Base-by-base conservation (phyloP, 2,888 invertebrate species). In the Himalopsyche kuldschensis region DNA sequence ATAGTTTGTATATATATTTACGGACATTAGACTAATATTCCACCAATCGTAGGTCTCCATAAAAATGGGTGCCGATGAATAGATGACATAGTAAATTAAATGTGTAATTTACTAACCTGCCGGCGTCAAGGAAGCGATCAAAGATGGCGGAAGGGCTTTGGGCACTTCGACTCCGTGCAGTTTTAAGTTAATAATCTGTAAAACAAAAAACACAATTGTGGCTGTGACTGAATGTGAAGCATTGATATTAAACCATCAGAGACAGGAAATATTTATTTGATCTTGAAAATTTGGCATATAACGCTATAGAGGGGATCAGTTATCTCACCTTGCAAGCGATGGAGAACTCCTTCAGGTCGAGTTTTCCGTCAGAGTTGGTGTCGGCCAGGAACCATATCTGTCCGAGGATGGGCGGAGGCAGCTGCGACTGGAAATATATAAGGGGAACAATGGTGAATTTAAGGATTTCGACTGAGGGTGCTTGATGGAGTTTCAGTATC, bases 331-430 rank as follows among this genome's bases (percentile, higher is more conserved):
- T 98, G 93, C 99, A 99, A 78, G 99, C 99, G 87, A 99, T 97
- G 87, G 98, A 98, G 90, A 99, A 99, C 91, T 99, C 99, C 88
- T 96, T 95, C 81, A 98, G 94, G 88, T 99, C 97, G 93, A 99
- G 95, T 91, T 97, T 97, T 0, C 99, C 99, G 92, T 99, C 99
- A 20, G 97, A 95, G 90, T 99, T 97, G 76, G 98, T 96, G 90
- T 99, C 99, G 0, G 99, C 97, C 77, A 99, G 90, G 15, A 93
- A 97, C 99, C 99, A 99, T 90, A 99, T 98, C 89, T 98, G 96
- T 4, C 98, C 99, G 75, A 99, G 92, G 80, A 97, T 91, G 3
- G 94, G 92, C 0, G 98, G 97, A 6, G 98, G 97, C 86, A 99
- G 92, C 88, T 98, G 97, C 0, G 98, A 98, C 91, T 95, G 91